A percentile compares a stretch with the other conserved stretches of the same genome.
Evolutionary conservation across 2,888 invertebrate genomes (phyloP).

Genomic region (Dryococelus australis): DNA sequence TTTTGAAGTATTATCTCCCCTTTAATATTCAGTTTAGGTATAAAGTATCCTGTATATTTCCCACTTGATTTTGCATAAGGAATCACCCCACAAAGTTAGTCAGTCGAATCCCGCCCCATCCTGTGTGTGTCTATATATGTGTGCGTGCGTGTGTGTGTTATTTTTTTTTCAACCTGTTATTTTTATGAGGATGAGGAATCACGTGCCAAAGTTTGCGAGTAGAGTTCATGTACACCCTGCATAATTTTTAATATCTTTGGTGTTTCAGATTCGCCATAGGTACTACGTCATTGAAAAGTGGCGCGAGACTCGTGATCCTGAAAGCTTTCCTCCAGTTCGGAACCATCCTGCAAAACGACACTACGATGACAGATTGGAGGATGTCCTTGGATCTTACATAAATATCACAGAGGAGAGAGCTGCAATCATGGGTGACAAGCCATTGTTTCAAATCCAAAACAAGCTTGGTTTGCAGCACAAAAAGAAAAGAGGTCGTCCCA

Average conservation of each 20-base stretch:
- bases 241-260: background rate
- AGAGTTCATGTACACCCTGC: no score
- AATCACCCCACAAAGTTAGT: no score
- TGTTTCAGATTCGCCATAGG: slow-evolving; percentile 1
- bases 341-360: background rate
- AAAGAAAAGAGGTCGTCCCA: slow-evolving; percentile 8
- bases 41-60: no score
- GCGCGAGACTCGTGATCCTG: background rate
- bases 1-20: no score
- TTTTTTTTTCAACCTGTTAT: no score
- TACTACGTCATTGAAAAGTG: background rate
- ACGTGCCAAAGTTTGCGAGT: no score
- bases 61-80: no score
- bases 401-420: background rate
- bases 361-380: background rate
- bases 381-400: background rate
- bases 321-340: background rate
- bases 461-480: background rate
- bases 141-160: no score
- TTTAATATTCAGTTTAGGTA: no score
- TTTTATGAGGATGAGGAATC: no score
- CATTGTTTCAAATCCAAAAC: slow-evolving; percentile 6
- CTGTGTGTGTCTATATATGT: no score
- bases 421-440: slow-evolving; percentile 7
- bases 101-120: no score